Evolutionary conservation across 2,113 vertebrate species (phyloP).

Genomic region (Ceyx melanurus): DNA sequence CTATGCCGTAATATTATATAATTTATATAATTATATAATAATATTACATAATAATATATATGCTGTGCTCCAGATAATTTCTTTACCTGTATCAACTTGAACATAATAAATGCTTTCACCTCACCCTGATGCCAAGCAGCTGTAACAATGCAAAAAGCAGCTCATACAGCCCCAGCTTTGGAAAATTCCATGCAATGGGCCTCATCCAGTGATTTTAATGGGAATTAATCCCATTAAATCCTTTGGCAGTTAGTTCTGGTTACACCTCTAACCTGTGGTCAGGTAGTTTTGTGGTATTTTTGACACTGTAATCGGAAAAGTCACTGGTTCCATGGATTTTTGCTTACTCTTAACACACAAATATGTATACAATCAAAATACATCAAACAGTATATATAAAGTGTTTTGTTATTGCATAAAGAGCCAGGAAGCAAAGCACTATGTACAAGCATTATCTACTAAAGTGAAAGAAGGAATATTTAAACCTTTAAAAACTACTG

Average conservation of each 20-base stretch:
- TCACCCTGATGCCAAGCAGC: not conserved
- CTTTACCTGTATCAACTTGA: not conserved
- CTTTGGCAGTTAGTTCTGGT: not conserved
- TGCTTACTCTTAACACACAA: not conserved
- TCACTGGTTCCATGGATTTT: not conserved
- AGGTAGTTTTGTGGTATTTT: not conserved
- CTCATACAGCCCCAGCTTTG: rapidly evolving
- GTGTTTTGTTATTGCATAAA: not conserved
- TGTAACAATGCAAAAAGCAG: not conserved
- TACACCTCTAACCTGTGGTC: not conserved
- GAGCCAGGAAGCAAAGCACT: not conserved
- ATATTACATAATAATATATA: no score
- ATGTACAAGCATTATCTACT: not conserved
- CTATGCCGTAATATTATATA: no score
- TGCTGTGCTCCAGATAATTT: not conserved
- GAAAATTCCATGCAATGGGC: not conserved
- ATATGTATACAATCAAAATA: not conserved
- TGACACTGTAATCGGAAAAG: not conserved
- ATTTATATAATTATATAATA: no score
- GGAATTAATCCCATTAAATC: not conserved
- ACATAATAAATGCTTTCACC: not conserved
- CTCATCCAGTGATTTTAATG: not conserved
- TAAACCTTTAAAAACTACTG: not conserved
- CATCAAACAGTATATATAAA: not conserved
- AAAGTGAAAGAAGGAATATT: not conserved